Conservation (phyloP, 92 coral and sea anemone genomes). For the Porites rus region DNA sequence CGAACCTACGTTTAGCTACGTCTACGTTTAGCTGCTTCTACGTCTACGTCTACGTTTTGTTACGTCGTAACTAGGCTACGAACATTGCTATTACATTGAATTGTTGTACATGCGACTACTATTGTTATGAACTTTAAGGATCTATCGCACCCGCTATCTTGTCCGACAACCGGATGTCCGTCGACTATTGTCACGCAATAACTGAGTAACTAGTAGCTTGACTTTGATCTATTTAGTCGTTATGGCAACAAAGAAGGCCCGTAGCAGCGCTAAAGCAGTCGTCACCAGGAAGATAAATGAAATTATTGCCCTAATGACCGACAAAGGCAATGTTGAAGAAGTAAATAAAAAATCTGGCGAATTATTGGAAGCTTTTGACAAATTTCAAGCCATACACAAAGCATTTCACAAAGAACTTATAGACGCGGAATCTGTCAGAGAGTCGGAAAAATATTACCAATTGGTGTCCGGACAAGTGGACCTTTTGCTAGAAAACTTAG, state of each 20-base stretch:
- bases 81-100: no score
- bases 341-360: not conserved
- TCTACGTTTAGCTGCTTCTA: no score
- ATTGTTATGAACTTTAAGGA: no score
- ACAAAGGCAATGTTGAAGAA: conserved; percentile 7
- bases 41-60: no score
- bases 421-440: not conserved
- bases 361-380: conserved; percentile 15
- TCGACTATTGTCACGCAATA: not conserved
- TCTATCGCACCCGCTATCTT: no score
- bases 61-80: no score
- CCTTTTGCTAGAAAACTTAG: conserved; percentile 1
- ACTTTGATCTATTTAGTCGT: no score
- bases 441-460: not conserved
- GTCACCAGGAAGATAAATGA: conserved; percentile 36
- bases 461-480: not conserved
- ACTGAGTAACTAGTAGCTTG: no score
- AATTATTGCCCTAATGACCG: conserved; percentile 24
- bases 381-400: conserved; percentile 12
- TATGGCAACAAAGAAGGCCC: not conserved
- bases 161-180: not conserved
- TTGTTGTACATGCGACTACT: no score
- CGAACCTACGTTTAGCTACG: no score
- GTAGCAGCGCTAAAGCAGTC: not conserved
- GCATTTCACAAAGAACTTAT: conserved; percentile 4